These are phyloP conservation scores for Pyralis farinalis DNA, from an alignment of 2,888 invertebrate genomes.

Conservation along the genomic window DNA sequence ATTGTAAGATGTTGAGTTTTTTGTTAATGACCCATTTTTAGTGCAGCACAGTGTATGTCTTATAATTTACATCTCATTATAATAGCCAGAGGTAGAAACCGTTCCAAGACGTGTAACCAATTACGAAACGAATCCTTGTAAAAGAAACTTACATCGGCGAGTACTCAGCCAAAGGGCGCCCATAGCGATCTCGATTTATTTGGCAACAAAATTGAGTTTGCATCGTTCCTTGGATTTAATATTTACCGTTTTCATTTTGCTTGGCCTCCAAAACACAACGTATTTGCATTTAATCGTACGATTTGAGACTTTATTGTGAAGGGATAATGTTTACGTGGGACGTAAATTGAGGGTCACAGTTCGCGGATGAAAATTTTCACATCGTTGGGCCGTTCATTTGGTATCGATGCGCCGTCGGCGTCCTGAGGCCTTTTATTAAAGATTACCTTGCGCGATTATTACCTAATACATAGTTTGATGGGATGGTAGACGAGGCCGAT, in stretches of 20 bases:
- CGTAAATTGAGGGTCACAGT: neutral
- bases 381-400: neutral
- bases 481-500: too few species aligned
- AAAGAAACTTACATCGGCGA: too few species aligned
- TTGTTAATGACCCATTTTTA: too few species aligned
- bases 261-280: neutral
- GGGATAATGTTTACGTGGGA: neutral
- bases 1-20: too few species aligned
- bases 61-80: too few species aligned
- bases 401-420: neutral
- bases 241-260: constrained; percentile 17
- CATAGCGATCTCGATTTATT: constrained; percentile 14
- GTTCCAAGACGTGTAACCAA: too few species aligned
- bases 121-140: too few species aligned
- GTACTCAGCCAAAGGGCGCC: constrained; percentile 10
- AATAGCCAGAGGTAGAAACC: too few species aligned
- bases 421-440: neutral
- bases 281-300: neutral
- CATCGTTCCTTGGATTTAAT: constrained; percentile 13
- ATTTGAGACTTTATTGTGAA: neutral
- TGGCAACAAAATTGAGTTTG: constrained; percentile 17
- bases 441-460: neutral
- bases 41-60: too few species aligned
- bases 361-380: neutral
- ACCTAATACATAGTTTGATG: too few species aligned